phyloP scores from a whole-genome alignment of 2,888 invertebrate species.

The Himalopsyche tibetana region DNA sequence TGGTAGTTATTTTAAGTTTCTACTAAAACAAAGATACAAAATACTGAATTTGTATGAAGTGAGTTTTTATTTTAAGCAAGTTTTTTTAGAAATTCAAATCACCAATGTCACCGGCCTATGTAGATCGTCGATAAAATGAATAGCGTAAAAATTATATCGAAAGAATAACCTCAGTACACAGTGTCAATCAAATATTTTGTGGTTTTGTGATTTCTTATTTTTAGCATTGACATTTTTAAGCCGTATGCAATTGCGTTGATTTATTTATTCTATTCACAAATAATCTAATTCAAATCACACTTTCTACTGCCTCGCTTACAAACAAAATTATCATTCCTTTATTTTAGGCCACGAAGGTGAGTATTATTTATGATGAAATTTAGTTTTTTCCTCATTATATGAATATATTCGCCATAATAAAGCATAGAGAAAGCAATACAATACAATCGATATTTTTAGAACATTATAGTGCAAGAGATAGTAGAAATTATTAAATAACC shows the following conservation, averaged over 20 bases:
- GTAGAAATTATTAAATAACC: too few relatives aligned
- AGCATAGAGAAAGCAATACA: neutral
- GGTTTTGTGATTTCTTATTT: neutral
- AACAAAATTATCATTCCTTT: constrained; percentile 6
- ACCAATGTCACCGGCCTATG: too few relatives aligned
- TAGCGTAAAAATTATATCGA: neutral
- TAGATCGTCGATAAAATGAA: too few relatives aligned
- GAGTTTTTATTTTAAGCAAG: too few relatives aligned
- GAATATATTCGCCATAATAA: neutral
- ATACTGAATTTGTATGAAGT: too few relatives aligned
- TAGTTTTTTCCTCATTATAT: neutral
- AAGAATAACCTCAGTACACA: neutral
- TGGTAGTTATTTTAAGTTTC: too few relatives aligned
- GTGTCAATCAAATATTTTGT: neutral
- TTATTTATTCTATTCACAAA: neutral
- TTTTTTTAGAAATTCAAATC: too few relatives aligned
- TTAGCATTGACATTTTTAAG: neutral
- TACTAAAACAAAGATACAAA: too few relatives aligned
- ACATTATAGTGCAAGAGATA: too few relatives aligned
- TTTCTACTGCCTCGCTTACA: neutral
- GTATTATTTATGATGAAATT: neutral
- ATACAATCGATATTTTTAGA: neutral
- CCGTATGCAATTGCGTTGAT: constrained; percentile 22
- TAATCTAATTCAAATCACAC: constrained; percentile 15
- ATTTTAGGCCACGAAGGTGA: constrained; percentile 16